These are phyloP conservation scores for Drosophila nasuta DNA, from an alignment of 1,140 invertebrate genomes.

Conservation along the genomic window DNA sequence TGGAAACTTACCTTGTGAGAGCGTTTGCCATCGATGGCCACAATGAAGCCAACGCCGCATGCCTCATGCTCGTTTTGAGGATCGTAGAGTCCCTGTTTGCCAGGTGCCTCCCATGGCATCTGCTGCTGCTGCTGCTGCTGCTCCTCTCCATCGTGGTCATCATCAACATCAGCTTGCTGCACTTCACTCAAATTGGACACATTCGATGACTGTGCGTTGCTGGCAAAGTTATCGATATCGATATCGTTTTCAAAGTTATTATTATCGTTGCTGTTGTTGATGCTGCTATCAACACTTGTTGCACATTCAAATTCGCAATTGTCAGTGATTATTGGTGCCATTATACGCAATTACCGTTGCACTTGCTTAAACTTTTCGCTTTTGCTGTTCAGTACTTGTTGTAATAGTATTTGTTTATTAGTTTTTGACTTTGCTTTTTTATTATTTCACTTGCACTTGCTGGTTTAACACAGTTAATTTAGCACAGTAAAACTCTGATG, in stretches of 20 bases:
- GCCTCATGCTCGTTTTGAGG: conserved; percentile 97
- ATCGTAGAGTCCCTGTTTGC: conserved; percentile 95
- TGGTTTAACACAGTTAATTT: conserved; percentile 43
- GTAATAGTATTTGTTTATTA: conserved; percentile 31
- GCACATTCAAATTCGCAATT: conserved; percentile 84
- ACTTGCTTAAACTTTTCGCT: conserved; percentile 71
- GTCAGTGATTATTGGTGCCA: conserved; percentile 84
- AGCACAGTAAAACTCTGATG: conserved; percentile 54
- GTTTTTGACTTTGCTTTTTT: conserved; percentile 22
- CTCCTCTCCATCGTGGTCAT: conserved; percentile 36
- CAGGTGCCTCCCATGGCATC: conserved; percentile 88
- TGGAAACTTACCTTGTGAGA: conserved; percentile 93
- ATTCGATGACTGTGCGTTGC: conserved; percentile 70
- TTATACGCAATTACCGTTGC: conserved; percentile 82
- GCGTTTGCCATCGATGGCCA: conserved; percentile 97
- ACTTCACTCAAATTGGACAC: conserved; percentile 61
- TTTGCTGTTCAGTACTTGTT: conserved; percentile 47
- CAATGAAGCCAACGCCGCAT: conserved; percentile 99
- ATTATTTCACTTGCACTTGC: conserved; percentile 40
- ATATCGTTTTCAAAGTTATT: conserved; percentile 46
- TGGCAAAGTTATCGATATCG: conserved; percentile 45
- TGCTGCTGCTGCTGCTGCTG: conserved; percentile 67
- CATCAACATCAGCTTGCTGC: conserved; percentile 45
- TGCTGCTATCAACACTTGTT: conserved; percentile 73
- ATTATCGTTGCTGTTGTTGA: conserved; percentile 37